These are phyloP conservation scores for Aradophagus sp. DNA, from an alignment of 1,140 invertebrate genomes.

Conservation along the genomic window DNA sequence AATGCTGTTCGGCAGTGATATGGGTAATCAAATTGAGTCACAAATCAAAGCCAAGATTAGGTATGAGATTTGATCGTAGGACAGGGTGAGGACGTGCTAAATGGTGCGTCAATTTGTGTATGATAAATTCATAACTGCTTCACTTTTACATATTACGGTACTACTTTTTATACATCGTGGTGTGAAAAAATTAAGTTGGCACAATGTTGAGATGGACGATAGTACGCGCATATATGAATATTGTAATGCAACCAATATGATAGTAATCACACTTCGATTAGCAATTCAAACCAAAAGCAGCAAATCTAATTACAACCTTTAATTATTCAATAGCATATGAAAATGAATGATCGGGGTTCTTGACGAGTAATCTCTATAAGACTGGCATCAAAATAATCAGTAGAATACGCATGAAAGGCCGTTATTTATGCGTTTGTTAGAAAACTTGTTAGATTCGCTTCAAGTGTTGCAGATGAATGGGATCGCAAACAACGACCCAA, in stretches of 20 bases:
- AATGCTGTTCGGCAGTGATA: constrained; percentile 1
- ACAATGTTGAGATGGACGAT: not conserved
- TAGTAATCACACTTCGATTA: constrained; percentile 22
- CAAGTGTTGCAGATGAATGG: constrained; percentile 48
- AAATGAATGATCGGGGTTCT: constrained; percentile 36
- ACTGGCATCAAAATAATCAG: constrained; percentile 19
- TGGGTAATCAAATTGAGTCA: too few relatives aligned
- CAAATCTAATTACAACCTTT: constrained; percentile 33
- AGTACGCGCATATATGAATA: not conserved
- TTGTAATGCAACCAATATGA: constrained; percentile 5
- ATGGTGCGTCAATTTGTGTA: too few relatives aligned
- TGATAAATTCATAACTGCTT: not conserved
- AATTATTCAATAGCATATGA: constrained; percentile 13
- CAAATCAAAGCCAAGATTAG: too few relatives aligned
- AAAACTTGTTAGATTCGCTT: constrained; percentile 52
- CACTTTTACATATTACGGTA: too few relatives aligned
- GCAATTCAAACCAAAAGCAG: constrained; percentile 5
- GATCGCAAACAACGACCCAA: constrained; percentile 42
- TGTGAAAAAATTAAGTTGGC: too few relatives aligned
- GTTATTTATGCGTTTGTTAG: constrained; percentile 51
- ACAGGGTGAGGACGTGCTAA: too few relatives aligned
- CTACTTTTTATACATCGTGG: too few relatives aligned
- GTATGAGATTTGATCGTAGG: too few relatives aligned
- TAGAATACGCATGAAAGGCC: constrained; percentile 14
- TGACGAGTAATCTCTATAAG: constrained; percentile 30